Evolutionary conservation across 1,140 invertebrate genomes (phyloP).

Genomic region (Drosophila takahashii): DNA sequence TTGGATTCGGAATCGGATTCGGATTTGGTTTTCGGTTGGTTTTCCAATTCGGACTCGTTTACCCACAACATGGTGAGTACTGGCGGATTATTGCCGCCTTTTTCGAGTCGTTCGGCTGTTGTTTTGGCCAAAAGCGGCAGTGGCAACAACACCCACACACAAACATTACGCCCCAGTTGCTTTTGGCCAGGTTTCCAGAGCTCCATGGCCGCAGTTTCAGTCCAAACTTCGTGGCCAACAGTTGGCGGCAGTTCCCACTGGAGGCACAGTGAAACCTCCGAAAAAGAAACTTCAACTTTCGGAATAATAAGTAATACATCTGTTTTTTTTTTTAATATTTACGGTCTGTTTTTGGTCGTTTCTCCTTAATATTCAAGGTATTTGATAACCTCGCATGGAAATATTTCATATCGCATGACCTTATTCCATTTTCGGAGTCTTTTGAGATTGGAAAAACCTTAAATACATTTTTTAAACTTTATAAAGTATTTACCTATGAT

Average conservation of each 20-base stretch:
- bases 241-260: slow-evolving; percentile 10
- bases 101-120: slow-evolving; percentile 18
- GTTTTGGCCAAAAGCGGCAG: slow-evolving; percentile 36
- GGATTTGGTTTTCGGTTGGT: not conserved
- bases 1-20: not conserved
- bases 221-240: slow-evolving; percentile 31
- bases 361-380: too few species aligned
- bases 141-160: slow-evolving; percentile 46
- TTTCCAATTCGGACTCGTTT: slow-evolving; percentile 1
- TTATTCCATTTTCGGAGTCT: too few species aligned
- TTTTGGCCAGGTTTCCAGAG: slow-evolving; percentile 4
- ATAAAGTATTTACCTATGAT: too few species aligned
- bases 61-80: slow-evolving; percentile 38
- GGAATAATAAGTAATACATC: too few species aligned
- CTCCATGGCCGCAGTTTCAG: slow-evolving; percentile 20
- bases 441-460: too few species aligned
- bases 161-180: slow-evolving; percentile 1
- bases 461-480: too few species aligned
- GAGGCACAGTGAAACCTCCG: not conserved
- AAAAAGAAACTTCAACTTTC: too few species aligned
- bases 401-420: too few species aligned
- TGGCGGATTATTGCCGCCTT: slow-evolving; percentile 26
- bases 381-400: too few species aligned
- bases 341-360: too few species aligned
- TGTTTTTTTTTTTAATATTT: too few species aligned